Conservation (phyloP, 1,140 invertebrate genomes). For the Grapholita molesta region DNA sequence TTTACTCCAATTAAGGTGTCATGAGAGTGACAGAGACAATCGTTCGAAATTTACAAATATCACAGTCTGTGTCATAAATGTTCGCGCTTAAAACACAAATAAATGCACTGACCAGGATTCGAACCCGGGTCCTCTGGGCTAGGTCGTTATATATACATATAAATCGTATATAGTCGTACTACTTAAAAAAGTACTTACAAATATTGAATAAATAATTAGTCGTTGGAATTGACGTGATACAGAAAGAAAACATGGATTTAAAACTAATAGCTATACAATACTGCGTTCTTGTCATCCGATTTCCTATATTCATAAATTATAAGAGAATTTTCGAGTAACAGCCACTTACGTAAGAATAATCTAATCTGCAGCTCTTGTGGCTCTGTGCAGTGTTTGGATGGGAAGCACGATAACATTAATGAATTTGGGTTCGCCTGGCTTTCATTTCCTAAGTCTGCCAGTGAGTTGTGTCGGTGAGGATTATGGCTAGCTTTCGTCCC, state of each 20-base stretch:
- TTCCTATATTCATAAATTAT: background rate
- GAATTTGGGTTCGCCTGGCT: slow-evolving; percentile 42
- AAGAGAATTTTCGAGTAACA: background rate
- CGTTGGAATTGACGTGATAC: background rate
- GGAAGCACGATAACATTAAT: slow-evolving; percentile 45
- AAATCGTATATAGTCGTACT: no score
- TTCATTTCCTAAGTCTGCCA: slow-evolving; percentile 40
- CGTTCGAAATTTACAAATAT: no score
- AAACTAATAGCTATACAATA: background rate
- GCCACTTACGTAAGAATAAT: slow-evolving; percentile 22
- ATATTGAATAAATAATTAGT: no score
- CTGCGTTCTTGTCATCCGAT: background rate
- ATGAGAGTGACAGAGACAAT: no score
- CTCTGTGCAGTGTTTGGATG: slow-evolving; percentile 30
- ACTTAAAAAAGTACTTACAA: no score
- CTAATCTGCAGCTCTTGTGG: slow-evolving; percentile 31
- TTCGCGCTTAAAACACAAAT: no score
- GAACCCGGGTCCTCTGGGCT: no score
- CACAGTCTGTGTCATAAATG: no score
- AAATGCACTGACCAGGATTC: no score
- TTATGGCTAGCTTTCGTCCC: slow-evolving; percentile 26
- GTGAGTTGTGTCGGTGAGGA: slow-evolving; percentile 37
- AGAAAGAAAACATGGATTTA: background rate
- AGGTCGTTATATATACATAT: no score
- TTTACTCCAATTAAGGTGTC: no score